Conservation (phyloP, 2,113 vertebrate species). For the Dryoscopus gambensis region DNA sequence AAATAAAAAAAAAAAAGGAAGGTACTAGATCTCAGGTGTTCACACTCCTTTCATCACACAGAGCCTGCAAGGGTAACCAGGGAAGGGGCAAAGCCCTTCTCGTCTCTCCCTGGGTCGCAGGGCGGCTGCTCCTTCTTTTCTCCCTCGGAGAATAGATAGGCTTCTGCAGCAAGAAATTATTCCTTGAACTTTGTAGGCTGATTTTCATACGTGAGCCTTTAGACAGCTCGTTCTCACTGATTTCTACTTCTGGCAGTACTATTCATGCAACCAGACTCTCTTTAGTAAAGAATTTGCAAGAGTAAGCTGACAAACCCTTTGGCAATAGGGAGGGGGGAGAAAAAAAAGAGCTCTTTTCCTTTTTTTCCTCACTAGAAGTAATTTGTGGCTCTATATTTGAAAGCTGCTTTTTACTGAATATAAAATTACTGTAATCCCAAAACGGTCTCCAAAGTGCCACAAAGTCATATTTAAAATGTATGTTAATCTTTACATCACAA, state of each 20-base stretch:
- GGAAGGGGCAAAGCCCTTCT: background rate
- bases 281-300: background rate
- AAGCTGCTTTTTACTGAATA: conserved; percentile 13
- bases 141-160: background rate
- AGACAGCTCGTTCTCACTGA: background rate
- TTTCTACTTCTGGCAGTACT: background rate
- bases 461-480: conserved; percentile 8
- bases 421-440: conserved; percentile 7
- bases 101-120: background rate
- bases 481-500: conserved; percentile 18
- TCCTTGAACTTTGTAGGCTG: background rate
- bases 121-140: background rate
- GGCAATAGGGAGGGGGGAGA: no score
- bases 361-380: background rate
- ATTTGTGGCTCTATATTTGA: background rate
- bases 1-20: background rate
- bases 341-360: background rate
- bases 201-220: background rate
- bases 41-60: background rate
- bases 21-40: conserved; percentile 27
- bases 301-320: background rate
- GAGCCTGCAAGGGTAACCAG: background rate
- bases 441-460: conserved; percentile 17
- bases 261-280: background rate
- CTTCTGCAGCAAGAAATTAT: background rate